Evolutionary conservation across 2,113 vertebrate species (phyloP).

Genomic region (Megaptera novaeangliae): DNA sequence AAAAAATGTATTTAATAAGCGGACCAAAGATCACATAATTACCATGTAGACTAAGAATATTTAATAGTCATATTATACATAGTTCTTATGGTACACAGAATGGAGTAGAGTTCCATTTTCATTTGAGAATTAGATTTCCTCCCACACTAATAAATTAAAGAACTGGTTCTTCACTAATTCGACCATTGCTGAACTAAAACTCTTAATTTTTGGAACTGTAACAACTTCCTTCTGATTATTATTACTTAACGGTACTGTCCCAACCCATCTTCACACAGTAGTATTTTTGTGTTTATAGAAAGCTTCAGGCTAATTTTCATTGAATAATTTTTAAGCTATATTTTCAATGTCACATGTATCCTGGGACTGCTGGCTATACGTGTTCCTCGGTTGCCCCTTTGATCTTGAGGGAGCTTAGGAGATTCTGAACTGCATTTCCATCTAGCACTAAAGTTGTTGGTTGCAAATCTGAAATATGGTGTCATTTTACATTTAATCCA

Average conservation of each 20-base stretch:
- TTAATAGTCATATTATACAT: conserved; percentile 13
- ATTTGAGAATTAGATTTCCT: conserved; percentile 29
- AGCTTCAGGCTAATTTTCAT: background rate
- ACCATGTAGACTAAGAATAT: conserved; percentile 10
- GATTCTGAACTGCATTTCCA: background rate
- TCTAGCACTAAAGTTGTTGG: background rate
- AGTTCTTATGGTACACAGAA: background rate
- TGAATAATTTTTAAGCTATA: background rate
- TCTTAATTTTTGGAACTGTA: background rate
- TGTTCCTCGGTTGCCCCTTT: background rate
- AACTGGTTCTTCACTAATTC: background rate
- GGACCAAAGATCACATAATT: conserved; percentile 43
- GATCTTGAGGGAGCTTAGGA: background rate
- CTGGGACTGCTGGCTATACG: background rate
- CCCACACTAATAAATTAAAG: conserved; percentile 8
- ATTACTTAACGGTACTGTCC: background rate
- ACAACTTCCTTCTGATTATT: background rate
- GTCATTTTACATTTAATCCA: background rate
- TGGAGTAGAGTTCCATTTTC: background rate
- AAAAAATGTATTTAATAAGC: conserved; percentile 5
- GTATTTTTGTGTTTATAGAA: background rate
- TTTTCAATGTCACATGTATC: background rate
- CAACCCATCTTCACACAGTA: background rate
- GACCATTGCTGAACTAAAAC: background rate
- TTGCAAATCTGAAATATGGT: background rate